Evolutionary conservation across 2,113 vertebrate genomes (phyloP).

Genomic region (Myrmecobius fasciatus): DNA sequence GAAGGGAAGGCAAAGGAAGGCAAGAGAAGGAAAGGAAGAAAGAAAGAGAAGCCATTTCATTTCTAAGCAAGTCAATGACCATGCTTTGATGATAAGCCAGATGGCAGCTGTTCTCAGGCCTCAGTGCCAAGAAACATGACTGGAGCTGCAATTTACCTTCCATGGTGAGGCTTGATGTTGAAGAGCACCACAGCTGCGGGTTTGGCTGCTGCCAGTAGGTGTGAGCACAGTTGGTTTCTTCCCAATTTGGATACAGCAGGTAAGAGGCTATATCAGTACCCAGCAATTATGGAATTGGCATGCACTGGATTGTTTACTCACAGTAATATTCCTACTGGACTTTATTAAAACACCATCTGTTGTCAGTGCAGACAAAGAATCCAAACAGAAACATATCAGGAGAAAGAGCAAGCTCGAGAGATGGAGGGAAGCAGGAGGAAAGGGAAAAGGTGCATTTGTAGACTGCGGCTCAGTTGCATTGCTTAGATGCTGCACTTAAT

Average conservation of each 20-base stretch:
- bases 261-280: conserved; percentile 97
- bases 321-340: conserved; percentile 99
- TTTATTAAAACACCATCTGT: conserved; percentile 99
- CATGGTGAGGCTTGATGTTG: conserved; percentile 83
- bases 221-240: conserved; percentile 86
- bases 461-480: conserved; percentile 36
- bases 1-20: background rate
- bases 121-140: conserved; percentile 85
- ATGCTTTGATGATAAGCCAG: conserved; percentile 87
- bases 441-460: accelerated
- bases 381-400: conserved; percentile 78
- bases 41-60: conserved; percentile 80
- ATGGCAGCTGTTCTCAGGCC: conserved; percentile 85
- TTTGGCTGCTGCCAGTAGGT: conserved; percentile 93
- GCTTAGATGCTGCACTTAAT: conserved; percentile 48
- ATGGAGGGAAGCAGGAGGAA: background rate
- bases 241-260: conserved; percentile 92
- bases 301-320: conserved; percentile 97
- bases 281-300: conserved; percentile 99
- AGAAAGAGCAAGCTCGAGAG: conserved; percentile 53
- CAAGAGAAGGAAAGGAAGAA: background rate
- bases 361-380: conserved; percentile 92
- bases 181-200: conserved; percentile 91
- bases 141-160: conserved; percentile 89
- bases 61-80: conserved; percentile 84